These are phyloP conservation scores for Darevskia nairensis DNA, from an alignment of 2,797 vertebrate genomes.

Conservation along the genomic window DNA sequence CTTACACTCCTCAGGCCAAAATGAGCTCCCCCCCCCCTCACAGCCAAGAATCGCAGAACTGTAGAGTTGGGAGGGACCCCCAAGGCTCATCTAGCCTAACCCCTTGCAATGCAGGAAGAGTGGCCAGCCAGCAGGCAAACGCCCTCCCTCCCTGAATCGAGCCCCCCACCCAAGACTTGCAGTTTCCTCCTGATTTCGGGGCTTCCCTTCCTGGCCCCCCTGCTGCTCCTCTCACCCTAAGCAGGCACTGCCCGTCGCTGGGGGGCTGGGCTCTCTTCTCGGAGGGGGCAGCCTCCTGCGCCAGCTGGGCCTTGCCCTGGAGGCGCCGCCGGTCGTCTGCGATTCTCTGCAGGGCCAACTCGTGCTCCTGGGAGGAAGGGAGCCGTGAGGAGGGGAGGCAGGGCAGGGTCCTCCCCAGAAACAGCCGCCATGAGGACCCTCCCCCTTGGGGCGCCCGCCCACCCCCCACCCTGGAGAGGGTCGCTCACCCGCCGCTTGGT, in stretches of 20 bases:
- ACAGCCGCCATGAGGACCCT: neutral
- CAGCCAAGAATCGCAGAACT: too few species aligned
- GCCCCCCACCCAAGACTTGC: too few species aligned
- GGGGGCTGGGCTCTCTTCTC: slow-evolving; percentile 73
- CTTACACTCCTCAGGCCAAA: too few species aligned
- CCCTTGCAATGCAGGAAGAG: too few species aligned
- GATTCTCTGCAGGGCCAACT: slow-evolving; percentile 84
- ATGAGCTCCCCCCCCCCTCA: too few species aligned
- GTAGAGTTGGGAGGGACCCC: too few species aligned
- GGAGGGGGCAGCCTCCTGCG: slow-evolving; percentile 61
- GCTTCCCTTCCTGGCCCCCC: too few species aligned
- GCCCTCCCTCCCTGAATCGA: too few species aligned
- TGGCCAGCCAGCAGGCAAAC: too few species aligned
- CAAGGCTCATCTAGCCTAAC: too few species aligned
- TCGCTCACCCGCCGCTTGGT: slow-evolving; percentile 81
- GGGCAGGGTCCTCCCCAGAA: neutral
- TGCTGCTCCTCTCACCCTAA: neutral
- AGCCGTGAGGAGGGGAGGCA: neutral
- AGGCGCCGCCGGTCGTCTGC: slow-evolving; percentile 82
- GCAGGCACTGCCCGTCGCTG: slow-evolving; percentile 79
- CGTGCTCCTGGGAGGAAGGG: slow-evolving; percentile 76
- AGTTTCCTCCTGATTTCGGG: too few species aligned
- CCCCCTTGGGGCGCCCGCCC: neutral
- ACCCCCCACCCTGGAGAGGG: neutral
- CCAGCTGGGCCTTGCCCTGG: slow-evolving; percentile 76